These are phyloP conservation scores for Haemorhous mexicanus DNA, from an alignment of 2,113 vertebrate genomes.

Conservation along the genomic window DNA sequence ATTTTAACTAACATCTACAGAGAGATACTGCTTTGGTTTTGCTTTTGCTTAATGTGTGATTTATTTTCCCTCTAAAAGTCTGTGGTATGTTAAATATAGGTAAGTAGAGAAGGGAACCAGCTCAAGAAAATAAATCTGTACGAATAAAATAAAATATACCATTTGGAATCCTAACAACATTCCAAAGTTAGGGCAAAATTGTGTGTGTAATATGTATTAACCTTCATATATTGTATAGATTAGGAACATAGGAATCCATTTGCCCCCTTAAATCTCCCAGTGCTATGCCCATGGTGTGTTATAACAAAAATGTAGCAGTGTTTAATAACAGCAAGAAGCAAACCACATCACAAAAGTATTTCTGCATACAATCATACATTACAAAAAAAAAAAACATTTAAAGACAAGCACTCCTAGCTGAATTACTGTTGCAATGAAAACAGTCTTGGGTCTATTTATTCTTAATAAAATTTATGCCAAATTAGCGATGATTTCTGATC, in stretches of 20 bases:
- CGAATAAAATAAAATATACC: not conserved
- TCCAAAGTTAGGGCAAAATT: not conserved
- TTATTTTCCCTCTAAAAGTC: not conserved
- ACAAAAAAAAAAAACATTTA: not conserved
- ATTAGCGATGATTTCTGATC: not conserved
- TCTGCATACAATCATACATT: not conserved
- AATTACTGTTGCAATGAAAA: not conserved
- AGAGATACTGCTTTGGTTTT: not conserved
- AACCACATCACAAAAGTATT: not conserved
- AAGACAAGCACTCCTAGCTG: not conserved
- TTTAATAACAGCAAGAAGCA: not conserved
- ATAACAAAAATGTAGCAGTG: not conserved
- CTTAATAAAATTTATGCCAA: not conserved
- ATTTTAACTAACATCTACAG: not conserved
- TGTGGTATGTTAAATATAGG: not conserved
- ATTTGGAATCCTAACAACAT: not conserved
- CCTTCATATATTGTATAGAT: not conserved
- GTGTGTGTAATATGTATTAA: not conserved
- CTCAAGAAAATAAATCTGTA: not conserved
- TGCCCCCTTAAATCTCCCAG: not conserved
- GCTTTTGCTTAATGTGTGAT: not conserved
- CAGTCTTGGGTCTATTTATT: rapidly evolving
- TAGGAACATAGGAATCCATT: not conserved
- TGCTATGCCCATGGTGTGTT: not conserved
- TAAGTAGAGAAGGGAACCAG: not conserved